Evolutionary conservation across 30 jellyfish, hydroid and myxozoan species (phyloP), one percentile per base, ranked within the genome.

Genomic region (Hydra vulgaris): DNA sequence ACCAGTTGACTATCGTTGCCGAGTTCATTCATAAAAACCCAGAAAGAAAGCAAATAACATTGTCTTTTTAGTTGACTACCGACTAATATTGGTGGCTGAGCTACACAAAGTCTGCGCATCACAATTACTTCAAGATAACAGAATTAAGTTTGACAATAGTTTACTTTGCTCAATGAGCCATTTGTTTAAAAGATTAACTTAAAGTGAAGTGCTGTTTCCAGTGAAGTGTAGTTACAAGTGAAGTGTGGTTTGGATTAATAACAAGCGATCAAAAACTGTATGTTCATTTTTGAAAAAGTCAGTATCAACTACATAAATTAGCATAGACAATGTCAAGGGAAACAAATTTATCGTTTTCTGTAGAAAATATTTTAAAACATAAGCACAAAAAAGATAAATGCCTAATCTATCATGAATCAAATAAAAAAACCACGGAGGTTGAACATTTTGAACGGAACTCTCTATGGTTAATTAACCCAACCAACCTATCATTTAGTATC

Each of bases 261-360:
- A n/a, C 27, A 68, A 40, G 12, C 5, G 12, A 40, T 12, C 61
- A 40, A 3, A 5, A 3, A 3, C 8, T 40, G 61, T 12, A 40
- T 12, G 12, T 40, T 40, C 12, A 40, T 3, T 40, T 12, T 12
- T 40, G 61, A 12, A 40, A 40, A 40, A 3, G 8, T 3, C 5
- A 40, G 61, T 23, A 8, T 4, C 15, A 68, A 20, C 27, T 68
- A 3, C 61, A 40, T 40, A 40, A 40, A 5, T 40, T 5, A 40
- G 12, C 5, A 40, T 3, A 40, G 61, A 40, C 12, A 5, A 68
- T 68, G 75, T 23, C 75, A 8, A 68, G 75, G 25, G 16, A 68
- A 68, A 68, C 75, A 23, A n/a, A 68, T 68, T 15, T 68, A 68
- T 68, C 75, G 16, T 68, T 68, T 15, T 68, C 75, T 68, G 75